Evolutionary conservation across 2,888 invertebrate genomes (phyloP).

Genomic region (Drosophila koepferae): DNA sequence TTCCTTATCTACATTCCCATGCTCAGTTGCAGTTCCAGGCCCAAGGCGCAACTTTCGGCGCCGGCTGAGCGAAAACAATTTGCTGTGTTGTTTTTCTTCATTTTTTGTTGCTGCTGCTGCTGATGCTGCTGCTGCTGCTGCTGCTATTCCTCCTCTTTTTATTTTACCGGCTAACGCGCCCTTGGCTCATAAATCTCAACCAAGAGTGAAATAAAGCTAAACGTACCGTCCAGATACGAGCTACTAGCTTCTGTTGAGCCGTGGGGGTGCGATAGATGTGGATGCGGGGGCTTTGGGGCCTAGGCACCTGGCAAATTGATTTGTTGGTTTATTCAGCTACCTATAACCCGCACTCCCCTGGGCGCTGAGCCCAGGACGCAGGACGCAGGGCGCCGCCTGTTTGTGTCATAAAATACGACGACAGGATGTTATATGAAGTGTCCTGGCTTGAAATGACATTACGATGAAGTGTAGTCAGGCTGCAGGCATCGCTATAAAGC

Average conservation of each 20-base stretch:
- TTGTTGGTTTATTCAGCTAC: slow-evolving; percentile 75
- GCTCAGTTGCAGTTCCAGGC: slow-evolving; percentile 22
- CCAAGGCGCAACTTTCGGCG: slow-evolving; percentile 61
- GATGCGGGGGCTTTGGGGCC: slow-evolving; percentile 32
- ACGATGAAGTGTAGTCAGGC: slow-evolving; percentile 72
- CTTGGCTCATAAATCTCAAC: slow-evolving; percentile 78
- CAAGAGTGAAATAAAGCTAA: slow-evolving; percentile 81
- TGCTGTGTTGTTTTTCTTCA: slow-evolving; percentile 40
- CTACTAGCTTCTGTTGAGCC: slow-evolving; percentile 7
- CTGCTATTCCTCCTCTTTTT: slow-evolving; percentile 28
- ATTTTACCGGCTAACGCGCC: slow-evolving; percentile 76
- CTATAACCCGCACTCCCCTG: slow-evolving; percentile 14
- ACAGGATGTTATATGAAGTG: slow-evolving; percentile 70
- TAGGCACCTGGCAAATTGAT: slow-evolving; percentile 78
- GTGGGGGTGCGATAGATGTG: slow-evolving; percentile 2
- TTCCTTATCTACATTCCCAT: slow-evolving; percentile 5
- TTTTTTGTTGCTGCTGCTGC: neutral
- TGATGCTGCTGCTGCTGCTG: slow-evolving; percentile 1
- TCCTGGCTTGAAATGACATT: slow-evolving; percentile 74
- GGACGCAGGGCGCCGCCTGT: slow-evolving; percentile 56
- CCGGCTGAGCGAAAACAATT: slow-evolving; percentile 72
- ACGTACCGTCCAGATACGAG: slow-evolving; percentile 63
- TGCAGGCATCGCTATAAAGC: slow-evolving; percentile 68
- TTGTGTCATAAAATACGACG: slow-evolving; percentile 78
- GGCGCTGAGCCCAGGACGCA: neutral